Conservation (phyloP, 1,140 invertebrate species). For the Parasteatoda tepidariorum region DNA sequence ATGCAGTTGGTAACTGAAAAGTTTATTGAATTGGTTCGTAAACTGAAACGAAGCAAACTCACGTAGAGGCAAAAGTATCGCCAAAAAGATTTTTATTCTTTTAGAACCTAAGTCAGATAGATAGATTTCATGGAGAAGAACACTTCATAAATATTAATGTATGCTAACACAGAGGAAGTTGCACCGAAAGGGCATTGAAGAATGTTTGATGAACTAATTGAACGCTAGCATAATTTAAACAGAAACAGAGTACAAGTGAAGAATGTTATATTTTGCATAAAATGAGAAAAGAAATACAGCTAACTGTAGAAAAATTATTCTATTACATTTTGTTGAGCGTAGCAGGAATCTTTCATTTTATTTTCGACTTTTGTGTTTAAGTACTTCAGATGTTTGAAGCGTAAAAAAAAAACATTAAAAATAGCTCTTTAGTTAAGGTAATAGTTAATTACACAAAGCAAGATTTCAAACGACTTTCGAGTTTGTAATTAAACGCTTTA, state of each 20-base stretch:
- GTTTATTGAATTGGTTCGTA: background rate
- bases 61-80: background rate
- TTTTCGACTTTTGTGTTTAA: too few relatives aligned
- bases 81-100: background rate
- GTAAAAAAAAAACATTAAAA: too few relatives aligned
- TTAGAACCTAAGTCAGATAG: background rate
- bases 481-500: too few relatives aligned
- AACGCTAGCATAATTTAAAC: background rate
- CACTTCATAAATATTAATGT: constrained; percentile 55
- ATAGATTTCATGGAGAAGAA: constrained; percentile 1
- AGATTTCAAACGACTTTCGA: too few relatives aligned
- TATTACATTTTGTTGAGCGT: too few relatives aligned
- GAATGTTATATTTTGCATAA: background rate
- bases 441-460: too few relatives aligned
- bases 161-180: background rate
- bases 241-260: background rate
- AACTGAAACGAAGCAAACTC: background rate
- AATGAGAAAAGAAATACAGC: background rate
- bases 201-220: constrained; percentile 43
- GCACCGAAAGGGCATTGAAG: background rate
- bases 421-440: too few relatives aligned
- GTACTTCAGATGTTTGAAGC: too few relatives aligned
- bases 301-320: background rate
- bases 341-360: too few relatives aligned
- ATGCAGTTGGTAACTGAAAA: too few relatives aligned